Base-by-base conservation (phyloP, 1,140 invertebrate genomes). In the Nylanderia fulva region DNA sequence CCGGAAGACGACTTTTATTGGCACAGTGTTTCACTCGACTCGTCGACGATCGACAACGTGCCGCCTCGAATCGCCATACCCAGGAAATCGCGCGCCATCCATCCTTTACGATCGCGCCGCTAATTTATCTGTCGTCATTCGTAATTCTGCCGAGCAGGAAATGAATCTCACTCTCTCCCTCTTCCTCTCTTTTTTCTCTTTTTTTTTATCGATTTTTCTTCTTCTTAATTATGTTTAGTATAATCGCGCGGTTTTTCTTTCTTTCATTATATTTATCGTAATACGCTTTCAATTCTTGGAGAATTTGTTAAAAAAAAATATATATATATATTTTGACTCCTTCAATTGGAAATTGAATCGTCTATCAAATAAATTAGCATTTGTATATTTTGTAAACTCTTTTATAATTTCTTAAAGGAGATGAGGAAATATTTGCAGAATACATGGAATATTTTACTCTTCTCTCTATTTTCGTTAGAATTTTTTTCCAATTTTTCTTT, bases 1-100 rank as follows among this genome's bases (percentile, higher is more conserved):
- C 52, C 87, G 85, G 82, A 91, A 90, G 85, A 89, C 86, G 90
- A 88, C 89, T 87, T 91, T 91, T 90, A 89, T 91, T 91, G 90
- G 88, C 89, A 82, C 77, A 87, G 87, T 90, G 87, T 90, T 89
- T 91, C 89, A 89, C 75, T 76, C 82, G 63, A 72, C 63, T 77
- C 71, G 72, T 80, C 82, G 39, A 71, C 58, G 56, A n/a, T 45
- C 64, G 39, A 86, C 52, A 61, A 58, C n/a, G 33, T 36, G 27
- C 45, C 39, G 60, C 42, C 52, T 69, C 48, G 79, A n/a, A 48
- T 86, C 80, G 52, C 82, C 33, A 68, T 85, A 58, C 24, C 87
- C 83, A 74, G 72, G 88, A 85, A 86, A 85, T 71, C 75, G 77
- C 85, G 84, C 72, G 64, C 85, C 83, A 77, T 88, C 80, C 76